Conservation (phyloP, 92 coral and sea anemone genomes). For the Scolanthus callimorphus region DNA sequence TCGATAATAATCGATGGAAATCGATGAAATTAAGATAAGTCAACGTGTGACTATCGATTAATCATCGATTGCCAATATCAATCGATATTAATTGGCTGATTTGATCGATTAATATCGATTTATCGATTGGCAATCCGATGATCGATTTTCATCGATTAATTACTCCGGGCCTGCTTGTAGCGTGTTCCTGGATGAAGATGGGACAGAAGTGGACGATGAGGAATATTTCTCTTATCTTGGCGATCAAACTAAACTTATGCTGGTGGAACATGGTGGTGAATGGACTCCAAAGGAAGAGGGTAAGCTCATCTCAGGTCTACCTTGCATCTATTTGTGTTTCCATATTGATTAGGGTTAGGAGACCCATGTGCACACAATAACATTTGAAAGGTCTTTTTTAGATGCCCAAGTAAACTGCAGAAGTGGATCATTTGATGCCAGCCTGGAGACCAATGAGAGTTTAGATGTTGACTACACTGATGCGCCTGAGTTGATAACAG, state of each 20-base stretch:
- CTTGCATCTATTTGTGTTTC: background rate
- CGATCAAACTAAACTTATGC: slow-evolving; percentile 75
- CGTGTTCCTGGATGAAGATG: slow-evolving; percentile 82
- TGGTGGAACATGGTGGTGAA: slow-evolving; percentile 42
- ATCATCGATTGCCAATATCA: too few species aligned
- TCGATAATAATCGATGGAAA: too few species aligned
- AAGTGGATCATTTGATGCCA: slow-evolving; percentile 24
- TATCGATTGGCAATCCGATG: too few species aligned
- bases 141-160: too few species aligned
- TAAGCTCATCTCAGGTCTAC: background rate
- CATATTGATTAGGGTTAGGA: too few species aligned
- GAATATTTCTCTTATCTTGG: slow-evolving; percentile 78
- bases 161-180: slow-evolving; percentile 61
- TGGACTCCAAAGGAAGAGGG: slow-evolving; percentile 64
- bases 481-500: slow-evolving; percentile 41
- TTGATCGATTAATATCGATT: too few species aligned
- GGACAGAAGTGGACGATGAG: slow-evolving; percentile 86
- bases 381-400: background rate
- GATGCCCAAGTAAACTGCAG: background rate
- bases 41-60: too few species aligned
- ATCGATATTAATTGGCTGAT: too few species aligned
- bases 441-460: slow-evolving; percentile 58
- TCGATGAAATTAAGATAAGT: too few species aligned
- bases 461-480: slow-evolving; percentile 56
- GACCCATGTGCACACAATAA: too few species aligned